Evolutionary conservation across 2,888 invertebrate genomes (phyloP).

Genomic region (Melieria omissa): DNA sequence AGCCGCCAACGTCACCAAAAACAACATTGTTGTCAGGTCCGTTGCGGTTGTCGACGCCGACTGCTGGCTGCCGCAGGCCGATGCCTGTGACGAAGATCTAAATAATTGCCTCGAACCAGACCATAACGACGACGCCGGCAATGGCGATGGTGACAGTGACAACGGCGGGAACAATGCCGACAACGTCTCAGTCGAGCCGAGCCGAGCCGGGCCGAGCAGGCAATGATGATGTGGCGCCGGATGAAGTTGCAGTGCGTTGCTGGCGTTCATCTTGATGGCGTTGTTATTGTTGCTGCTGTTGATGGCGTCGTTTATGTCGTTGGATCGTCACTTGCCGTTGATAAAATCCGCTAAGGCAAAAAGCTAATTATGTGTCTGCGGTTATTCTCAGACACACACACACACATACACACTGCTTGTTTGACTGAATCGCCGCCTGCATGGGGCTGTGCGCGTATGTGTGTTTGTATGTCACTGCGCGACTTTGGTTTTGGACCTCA

Average conservation of each 20-base stretch:
- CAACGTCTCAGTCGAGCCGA: not conserved
- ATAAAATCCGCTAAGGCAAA: not conserved
- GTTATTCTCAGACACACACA: not conserved
- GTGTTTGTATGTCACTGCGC: not conserved
- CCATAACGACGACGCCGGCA: not conserved
- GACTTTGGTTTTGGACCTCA: too few relatives aligned
- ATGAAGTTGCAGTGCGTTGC: not conserved
- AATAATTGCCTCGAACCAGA: too few relatives aligned
- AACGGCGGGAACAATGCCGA: not conserved
- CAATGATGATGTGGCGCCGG: not conserved
- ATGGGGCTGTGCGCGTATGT: not conserved
- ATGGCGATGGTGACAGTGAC: constrained; percentile 11
- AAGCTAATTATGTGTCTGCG: constrained; percentile 12
- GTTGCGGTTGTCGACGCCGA: too few relatives aligned
- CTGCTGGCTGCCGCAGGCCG: too few relatives aligned
- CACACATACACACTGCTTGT: not conserved
- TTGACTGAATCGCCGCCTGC: not conserved
- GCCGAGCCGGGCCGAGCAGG: too few relatives aligned
- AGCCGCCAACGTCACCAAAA: too few relatives aligned
- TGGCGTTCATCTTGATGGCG: not conserved
- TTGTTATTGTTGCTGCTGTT: not conserved
- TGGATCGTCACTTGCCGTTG: not conserved
- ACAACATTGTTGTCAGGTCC: too few relatives aligned
- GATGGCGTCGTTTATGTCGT: not conserved
- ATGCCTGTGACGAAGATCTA: too few relatives aligned